Conservation (phyloP, 2,113 vertebrate genomes). For the Oncorhynchus gorbuscha region DNA sequence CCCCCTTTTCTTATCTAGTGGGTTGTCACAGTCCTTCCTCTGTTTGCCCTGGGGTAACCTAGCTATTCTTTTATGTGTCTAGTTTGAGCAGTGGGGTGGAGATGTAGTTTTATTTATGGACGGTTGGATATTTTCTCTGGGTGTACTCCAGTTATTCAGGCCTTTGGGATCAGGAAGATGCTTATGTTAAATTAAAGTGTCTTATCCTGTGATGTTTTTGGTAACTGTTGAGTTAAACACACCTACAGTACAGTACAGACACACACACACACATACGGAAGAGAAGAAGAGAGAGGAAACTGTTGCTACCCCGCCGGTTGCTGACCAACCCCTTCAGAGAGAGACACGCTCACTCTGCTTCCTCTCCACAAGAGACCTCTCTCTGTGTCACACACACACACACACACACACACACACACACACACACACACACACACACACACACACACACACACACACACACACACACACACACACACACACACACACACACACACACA, state of each 20-base stretch:
- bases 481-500: too few relatives aligned
- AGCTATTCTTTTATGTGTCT: too few relatives aligned
- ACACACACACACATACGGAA: not conserved
- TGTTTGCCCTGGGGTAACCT: too few relatives aligned
- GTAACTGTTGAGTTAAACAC: constrained; percentile 19
- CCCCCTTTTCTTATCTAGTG: not conserved
- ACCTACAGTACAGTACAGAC: too few relatives aligned
- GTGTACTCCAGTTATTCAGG: constrained; percentile 26
- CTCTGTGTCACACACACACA: not conserved
- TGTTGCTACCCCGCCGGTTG: not conserved
- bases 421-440: not conserved
- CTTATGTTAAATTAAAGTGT: not conserved
- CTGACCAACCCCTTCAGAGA: constrained; percentile 33
- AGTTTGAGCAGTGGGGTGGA: not conserved
- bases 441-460: too few relatives aligned
- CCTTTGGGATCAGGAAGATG: constrained; percentile 36
- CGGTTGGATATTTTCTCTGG: constrained; percentile 17
- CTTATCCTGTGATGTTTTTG: constrained; percentile 7
- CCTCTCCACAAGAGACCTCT: constrained; percentile 1
- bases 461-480: too few relatives aligned
- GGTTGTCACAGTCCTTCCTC: too few relatives aligned
- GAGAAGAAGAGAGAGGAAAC: constrained; percentile 12
- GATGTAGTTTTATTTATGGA: constrained; percentile 36
- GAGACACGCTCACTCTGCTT: constrained; percentile 19
- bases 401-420: too few relatives aligned